These are phyloP conservation scores for Byasa hedistus DNA, from an alignment of 2,888 invertebrate species.

Conservation along the genomic window DNA sequence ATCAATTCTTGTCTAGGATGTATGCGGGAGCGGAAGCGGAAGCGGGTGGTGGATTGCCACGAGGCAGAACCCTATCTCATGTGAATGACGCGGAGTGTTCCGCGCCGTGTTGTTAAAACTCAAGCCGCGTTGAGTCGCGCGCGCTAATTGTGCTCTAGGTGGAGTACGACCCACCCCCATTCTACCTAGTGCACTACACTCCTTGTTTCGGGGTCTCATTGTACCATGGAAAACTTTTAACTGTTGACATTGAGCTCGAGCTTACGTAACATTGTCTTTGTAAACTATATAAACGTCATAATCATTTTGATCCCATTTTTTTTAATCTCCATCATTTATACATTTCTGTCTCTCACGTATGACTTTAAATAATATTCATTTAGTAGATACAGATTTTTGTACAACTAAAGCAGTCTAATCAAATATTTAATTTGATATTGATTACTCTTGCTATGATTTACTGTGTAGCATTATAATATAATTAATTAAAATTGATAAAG, in stretches of 20 bases:
- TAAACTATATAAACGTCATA: conserved; percentile 3
- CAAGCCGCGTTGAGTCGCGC: conserved; percentile 75
- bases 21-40: not conserved
- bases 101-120: conserved; percentile 75
- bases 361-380: no score
- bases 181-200: conserved; percentile 60
- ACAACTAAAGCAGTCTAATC: no score
- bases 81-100: conserved; percentile 73
- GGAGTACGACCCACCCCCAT: conserved; percentile 41
- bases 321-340: no score
- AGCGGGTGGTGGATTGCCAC: conserved; percentile 38
- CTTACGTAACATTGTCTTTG: conserved; percentile 37
- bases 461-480: no score
- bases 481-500: no score
- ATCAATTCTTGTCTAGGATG: conserved; percentile 1
- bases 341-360: no score
- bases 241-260: conserved; percentile 71
- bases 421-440: no score
- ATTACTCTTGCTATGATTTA: no score
- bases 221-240: conserved; percentile 60
- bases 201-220: conserved; percentile 63
- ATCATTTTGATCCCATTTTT: no score
- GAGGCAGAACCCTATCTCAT: conserved; percentile 55
- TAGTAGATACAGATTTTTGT: no score
- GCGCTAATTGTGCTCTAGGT: conserved; percentile 76